phyloP scores from a whole-genome alignment of 2,113 vertebrate genomes.

The Recurvirostra avosetta region DNA sequence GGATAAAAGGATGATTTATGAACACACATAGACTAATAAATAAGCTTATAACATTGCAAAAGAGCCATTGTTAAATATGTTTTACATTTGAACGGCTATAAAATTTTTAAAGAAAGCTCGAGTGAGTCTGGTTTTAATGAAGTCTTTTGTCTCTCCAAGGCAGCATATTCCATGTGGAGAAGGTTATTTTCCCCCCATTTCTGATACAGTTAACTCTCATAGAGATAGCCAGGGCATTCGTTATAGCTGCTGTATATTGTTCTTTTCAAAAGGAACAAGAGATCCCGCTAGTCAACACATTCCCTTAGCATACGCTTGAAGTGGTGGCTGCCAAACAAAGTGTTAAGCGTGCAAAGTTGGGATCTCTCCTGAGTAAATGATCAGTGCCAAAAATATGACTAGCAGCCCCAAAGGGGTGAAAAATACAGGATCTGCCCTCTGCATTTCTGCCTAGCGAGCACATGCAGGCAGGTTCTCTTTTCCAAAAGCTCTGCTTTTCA shows the following conservation, averaged over 20 bases:
- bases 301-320: neutral
- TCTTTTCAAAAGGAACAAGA: neutral
- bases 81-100: conserved; percentile 60
- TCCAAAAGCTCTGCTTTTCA: neutral
- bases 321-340: neutral
- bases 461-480: neutral
- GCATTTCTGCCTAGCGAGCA: accelerated
- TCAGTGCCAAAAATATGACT: neutral
- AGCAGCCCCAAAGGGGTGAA: neutral
- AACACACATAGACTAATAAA: conserved; percentile 44
- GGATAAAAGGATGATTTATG: conserved; percentile 56
- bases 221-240: neutral
- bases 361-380: neutral
- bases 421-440: neutral
- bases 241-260: neutral
- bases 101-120: conserved; percentile 23
- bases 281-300: neutral
- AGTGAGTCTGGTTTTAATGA: conserved; percentile 52
- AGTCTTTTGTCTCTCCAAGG: conserved; percentile 5
- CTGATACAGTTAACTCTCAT: neutral
- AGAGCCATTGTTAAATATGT: conserved; percentile 43
- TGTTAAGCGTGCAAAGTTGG: neutral
- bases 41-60: conserved; percentile 5
- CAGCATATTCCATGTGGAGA: neutral
- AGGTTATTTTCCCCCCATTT: neutral